phyloP scores from a whole-genome alignment of 2,797 vertebrate species.

The Anguilla marmorata region DNA sequence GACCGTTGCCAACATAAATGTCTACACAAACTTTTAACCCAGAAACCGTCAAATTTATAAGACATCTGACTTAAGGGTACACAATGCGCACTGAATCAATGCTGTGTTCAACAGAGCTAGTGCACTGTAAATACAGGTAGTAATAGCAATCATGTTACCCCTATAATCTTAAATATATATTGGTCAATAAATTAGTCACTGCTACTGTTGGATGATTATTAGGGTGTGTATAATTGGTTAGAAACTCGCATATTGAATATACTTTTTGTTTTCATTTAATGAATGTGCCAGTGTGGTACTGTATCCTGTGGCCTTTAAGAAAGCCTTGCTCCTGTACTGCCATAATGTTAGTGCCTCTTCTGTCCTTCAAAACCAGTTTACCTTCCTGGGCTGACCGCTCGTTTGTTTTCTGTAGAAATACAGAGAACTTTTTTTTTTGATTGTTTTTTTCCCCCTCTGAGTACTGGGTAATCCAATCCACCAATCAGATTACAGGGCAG shows the following conservation, averaged over 20 bases:
- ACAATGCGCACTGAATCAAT: neutral
- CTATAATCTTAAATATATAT: neutral
- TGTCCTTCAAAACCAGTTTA: neutral
- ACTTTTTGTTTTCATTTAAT: neutral
- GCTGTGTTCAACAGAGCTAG: neutral
- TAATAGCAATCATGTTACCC: neutral
- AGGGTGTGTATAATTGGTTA: neutral
- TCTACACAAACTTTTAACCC: neutral
- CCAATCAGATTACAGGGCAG: neutral
- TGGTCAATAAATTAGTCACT: neutral
- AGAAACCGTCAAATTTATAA: neutral
- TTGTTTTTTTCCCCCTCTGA: too few species aligned
- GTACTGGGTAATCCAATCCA: neutral
- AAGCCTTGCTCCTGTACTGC: conserved; percentile 29
- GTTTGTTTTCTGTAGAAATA: neutral
- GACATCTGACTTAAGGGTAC: neutral
- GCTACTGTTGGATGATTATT: conserved; percentile 17
- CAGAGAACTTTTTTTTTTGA: neutral
- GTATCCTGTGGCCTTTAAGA: conserved; percentile 35
- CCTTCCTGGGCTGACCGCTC: neutral
- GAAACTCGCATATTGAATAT: neutral
- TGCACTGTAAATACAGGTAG: neutral
- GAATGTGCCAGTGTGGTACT: conserved; percentile 8
- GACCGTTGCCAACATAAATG: neutral
- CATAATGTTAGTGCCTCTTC: conserved; percentile 33